Conservation (phyloP, 2,888 invertebrate genomes). For the Mesorhabditis belari region DNA sequence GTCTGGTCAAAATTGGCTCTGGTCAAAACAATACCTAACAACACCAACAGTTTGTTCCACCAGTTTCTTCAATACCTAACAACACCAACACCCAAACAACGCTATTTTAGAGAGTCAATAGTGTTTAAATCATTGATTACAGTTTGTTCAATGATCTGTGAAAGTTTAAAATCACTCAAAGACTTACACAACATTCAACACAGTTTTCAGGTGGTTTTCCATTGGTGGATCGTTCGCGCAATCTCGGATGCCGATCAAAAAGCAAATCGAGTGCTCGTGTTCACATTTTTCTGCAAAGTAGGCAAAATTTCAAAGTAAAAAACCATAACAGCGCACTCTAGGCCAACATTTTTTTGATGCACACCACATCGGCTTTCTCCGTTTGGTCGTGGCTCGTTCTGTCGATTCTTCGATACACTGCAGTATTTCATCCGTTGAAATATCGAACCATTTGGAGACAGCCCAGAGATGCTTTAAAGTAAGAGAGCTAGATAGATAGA, state of each 20-base stretch:
- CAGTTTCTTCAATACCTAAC: too few relatives aligned
- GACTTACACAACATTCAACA: neutral
- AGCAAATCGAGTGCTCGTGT: conserved; percentile 10
- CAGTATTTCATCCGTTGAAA: conserved; percentile 47
- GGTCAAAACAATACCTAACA: too few relatives aligned
- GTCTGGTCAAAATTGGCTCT: too few relatives aligned
- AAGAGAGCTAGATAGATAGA: neutral
- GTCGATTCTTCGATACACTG: conserved; percentile 42
- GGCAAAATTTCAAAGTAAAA: neutral
- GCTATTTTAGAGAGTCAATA: too few relatives aligned
- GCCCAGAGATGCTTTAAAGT: conserved; percentile 43
- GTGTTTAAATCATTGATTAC: too few relatives aligned
- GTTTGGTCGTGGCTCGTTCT: conserved; percentile 49
- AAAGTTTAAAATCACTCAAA: neutral
- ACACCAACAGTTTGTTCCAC: too few relatives aligned
- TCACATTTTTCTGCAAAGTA: conserved; percentile 24
- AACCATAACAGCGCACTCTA: conserved; percentile 14
- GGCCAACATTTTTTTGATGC: conserved; percentile 44
- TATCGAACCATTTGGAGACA: conserved; percentile 49
- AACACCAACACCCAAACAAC: too few relatives aligned
- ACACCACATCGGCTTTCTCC: conserved; percentile 47
- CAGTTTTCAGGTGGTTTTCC: conserved; percentile 33
- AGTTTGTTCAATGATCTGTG: too few relatives aligned
- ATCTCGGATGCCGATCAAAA: conserved; percentile 4
- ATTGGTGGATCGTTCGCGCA: conserved; percentile 7